Evolutionary conservation across 2,888 invertebrate genomes (phyloP).

Genomic region (Brenthis daphne): DNA sequence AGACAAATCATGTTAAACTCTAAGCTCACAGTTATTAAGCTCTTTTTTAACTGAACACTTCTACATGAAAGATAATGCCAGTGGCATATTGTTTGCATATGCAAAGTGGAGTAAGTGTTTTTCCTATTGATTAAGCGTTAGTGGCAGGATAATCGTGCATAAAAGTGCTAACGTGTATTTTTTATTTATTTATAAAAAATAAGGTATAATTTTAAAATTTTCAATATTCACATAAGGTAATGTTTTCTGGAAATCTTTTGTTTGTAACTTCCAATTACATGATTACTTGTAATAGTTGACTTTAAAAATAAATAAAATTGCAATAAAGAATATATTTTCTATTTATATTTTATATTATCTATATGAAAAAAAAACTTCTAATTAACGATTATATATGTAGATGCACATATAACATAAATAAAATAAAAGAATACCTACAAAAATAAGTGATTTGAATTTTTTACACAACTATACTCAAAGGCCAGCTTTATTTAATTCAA

Average conservation of each 20-base stretch:
- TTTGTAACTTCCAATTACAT: too few species aligned
- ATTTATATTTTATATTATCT: too few species aligned
- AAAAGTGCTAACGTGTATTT: slow-evolving; percentile 39
- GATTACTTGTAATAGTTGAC: too few species aligned
- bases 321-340: too few species aligned
- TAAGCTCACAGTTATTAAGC: slow-evolving; percentile 6
- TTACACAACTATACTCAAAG: slow-evolving; percentile 18
- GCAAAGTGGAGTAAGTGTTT: slow-evolving; percentile 75
- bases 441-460: slow-evolving; percentile 1
- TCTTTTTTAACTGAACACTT: slow-evolving; percentile 21
- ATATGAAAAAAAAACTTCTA: too few species aligned
- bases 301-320: too few species aligned
- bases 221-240: too few species aligned
- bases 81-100: slow-evolving; percentile 72
- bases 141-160: slow-evolving; percentile 51
- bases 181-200: slow-evolving; percentile 6
- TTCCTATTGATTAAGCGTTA: slow-evolving; percentile 73
- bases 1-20: slow-evolving; percentile 4
- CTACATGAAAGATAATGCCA: slow-evolving; percentile 47
- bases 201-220: too few species aligned
- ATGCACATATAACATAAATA: too few species aligned
- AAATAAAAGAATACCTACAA: not conserved
- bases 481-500: slow-evolving; percentile 53
- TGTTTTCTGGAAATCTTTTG: too few species aligned
- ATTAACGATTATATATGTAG: too few species aligned